Evolutionary conservation across 2,113 vertebrate species (phyloP), one percentile per base, ranked within the genome.

Genomic region (Trinectes maculatus): DNA sequence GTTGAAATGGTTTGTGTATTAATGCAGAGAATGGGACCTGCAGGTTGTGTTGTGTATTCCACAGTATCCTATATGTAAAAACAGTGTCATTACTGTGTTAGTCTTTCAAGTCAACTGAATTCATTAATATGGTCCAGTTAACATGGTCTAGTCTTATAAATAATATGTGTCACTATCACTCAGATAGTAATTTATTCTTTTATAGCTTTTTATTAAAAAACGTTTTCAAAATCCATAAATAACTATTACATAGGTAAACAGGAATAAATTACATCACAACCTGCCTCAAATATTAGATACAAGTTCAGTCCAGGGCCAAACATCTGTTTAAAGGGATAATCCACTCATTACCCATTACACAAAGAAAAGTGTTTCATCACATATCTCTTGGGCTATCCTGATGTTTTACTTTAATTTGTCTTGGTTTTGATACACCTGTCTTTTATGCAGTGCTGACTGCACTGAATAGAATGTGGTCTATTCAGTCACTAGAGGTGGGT

Each of bases 31-130:
- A 60, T 26, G 44, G 60, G 65, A 37, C 59, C 54, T 5, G 60
- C 68, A 29, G 44, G 21, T n/a, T n/a, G 28, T 31, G 36, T 60
- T 77, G 85, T 63, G 85, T 87, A 89, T 89, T 89, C 80, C 36
- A 58, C 36, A 1, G 22, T 40, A n/a, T n/a, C n/a, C 5, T 12
- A 24, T 3, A 10, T 64, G 51, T 33, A n/a, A 36, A 3, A 34
- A 40, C 13, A 40, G 37, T 28, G 44, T n/a, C n/a, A n/a, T n/a
- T n/a, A n/a, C n/a, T n/a, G 44, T 16, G 46, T 33, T 24, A 31
- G 18, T 49, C 5, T 62, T 21, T 15, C 33, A 19, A 28, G 7
- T 37, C 26, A 21, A 33, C 15, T 15, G 67, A 75, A 72, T 48
- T 47, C 55, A 39, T 44, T 64, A 37, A 57, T 51, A 46, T 62